Percentiles rank a stretch among this genome's conserved stretches.
Evolutionary conservation across 2,797 vertebrate species (phyloP).

Genomic region (Apodemus agrarius): DNA sequence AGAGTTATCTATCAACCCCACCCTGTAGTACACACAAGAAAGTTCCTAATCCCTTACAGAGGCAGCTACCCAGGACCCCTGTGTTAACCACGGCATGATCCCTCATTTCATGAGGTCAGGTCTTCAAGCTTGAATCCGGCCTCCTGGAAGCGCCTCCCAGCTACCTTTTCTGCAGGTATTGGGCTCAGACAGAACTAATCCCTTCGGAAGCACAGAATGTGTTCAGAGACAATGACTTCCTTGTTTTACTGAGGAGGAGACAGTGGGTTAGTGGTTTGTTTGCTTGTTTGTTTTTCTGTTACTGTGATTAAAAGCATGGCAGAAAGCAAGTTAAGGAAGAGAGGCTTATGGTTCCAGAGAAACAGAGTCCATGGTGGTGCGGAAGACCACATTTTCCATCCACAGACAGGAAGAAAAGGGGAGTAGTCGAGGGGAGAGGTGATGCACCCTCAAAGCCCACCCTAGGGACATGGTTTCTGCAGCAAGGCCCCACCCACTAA

Average conservation of each 20-base stretch:
- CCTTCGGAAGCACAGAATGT: not conserved
- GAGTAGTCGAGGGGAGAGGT: not conserved
- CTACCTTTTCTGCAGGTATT: not conserved
- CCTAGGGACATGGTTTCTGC: not conserved
- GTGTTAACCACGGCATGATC: not conserved
- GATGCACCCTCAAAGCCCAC: not conserved
- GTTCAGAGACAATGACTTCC: not conserved
- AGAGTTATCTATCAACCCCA: not conserved
- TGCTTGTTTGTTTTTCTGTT: not conserved
- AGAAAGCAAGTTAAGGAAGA: not conserved
- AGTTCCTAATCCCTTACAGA: not conserved
- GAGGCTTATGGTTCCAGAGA: not conserved
- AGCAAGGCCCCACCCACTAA: not conserved
- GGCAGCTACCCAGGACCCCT: not conserved
- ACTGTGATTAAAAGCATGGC: not conserved
- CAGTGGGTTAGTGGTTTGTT: not conserved
- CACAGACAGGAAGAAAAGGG: not conserved
- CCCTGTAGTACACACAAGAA: not conserved
- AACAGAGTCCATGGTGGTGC: too few species aligned
- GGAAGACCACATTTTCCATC: not conserved
- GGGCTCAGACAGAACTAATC: not conserved
- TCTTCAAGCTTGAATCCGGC: not conserved
- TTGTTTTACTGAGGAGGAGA: not conserved
- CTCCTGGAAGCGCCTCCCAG: not conserved
- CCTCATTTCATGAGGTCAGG: fast-evolving